Percentiles rank a stretch among this genome's conserved stretches.
Evolutionary conservation across 92 coral and sea anemone genomes (phyloP).

Genomic region (Porites rus): DNA sequence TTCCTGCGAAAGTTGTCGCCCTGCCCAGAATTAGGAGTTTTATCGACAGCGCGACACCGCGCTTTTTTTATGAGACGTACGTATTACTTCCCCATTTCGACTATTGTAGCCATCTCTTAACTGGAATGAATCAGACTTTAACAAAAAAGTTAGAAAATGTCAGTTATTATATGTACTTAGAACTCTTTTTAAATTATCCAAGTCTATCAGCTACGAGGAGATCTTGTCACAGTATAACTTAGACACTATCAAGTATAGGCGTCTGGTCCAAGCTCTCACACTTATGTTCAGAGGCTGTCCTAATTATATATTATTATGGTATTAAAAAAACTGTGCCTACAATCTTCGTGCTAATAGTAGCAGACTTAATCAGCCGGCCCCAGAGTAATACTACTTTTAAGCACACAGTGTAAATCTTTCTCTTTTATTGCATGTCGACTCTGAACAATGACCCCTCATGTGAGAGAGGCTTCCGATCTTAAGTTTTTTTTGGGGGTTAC

Average conservation of each 20-base stretch:
- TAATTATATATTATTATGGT: not conserved
- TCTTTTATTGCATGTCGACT: not conserved
- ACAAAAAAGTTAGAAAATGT: not conserved
- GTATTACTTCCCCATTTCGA: constrained; percentile 10
- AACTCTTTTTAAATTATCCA: constrained; percentile 10
- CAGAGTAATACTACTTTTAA: not conserved
- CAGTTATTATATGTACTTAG: not conserved
- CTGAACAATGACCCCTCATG: not conserved
- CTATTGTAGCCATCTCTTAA: constrained; percentile 11
- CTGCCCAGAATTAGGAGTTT: constrained; percentile 24
- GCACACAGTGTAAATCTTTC: not conserved
- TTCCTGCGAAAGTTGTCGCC: constrained; percentile 12
- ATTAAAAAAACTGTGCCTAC: not conserved
- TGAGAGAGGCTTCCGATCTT: not conserved
- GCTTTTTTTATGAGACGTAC: constrained; percentile 5
- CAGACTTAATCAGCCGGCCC: not conserved
- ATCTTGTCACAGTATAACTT: constrained; percentile 23
- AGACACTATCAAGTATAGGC: constrained; percentile 14
- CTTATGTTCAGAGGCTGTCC: constrained; percentile 11
- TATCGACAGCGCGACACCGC: constrained; percentile 15
- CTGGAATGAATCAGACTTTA: not conserved
- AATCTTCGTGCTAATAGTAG: not conserved
- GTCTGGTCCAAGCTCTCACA: constrained; percentile 10
- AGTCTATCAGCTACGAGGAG: constrained; percentile 8
- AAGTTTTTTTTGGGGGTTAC: not conserved